Conservation (phyloP, 2,888 invertebrate genomes). For the Graphium colonna region DNA sequence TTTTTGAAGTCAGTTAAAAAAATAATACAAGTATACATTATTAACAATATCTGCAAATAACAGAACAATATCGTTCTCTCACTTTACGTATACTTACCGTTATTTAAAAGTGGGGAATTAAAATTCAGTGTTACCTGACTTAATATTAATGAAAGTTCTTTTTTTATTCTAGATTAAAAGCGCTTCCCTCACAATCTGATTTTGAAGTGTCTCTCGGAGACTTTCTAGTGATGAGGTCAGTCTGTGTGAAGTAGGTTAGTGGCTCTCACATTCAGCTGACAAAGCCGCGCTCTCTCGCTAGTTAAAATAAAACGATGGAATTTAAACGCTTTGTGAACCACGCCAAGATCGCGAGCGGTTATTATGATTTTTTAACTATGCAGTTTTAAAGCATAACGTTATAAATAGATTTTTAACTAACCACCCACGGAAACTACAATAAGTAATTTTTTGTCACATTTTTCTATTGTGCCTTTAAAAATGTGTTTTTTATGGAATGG, state of each 20-base stretch:
- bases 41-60: too few relatives aligned
- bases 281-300: background rate
- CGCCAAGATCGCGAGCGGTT: background rate
- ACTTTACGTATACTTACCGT: too few relatives aligned
- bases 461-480: too few relatives aligned
- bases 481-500: too few relatives aligned
- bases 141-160: background rate
- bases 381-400: background rate
- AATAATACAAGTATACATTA: too few relatives aligned
- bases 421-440: too few relatives aligned
- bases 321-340: background rate
- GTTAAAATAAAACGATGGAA: background rate
- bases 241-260: constrained; percentile 15
- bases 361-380: background rate
- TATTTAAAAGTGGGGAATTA: background rate
- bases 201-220: constrained; percentile 8
- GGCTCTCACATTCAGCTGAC: constrained; percentile 11
- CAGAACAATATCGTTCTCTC: too few relatives aligned
- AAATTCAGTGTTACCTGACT: background rate
- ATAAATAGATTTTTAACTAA: too few relatives aligned
- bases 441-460: too few relatives aligned
- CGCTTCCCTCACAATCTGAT: background rate
- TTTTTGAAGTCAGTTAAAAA: too few relatives aligned
- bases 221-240: constrained; percentile 5
- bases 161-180: background rate